These are phyloP conservation scores for Periophthalmodon schlosseri DNA, from an alignment of 2,113 vertebrate genomes.

Conservation along the genomic window DNA sequence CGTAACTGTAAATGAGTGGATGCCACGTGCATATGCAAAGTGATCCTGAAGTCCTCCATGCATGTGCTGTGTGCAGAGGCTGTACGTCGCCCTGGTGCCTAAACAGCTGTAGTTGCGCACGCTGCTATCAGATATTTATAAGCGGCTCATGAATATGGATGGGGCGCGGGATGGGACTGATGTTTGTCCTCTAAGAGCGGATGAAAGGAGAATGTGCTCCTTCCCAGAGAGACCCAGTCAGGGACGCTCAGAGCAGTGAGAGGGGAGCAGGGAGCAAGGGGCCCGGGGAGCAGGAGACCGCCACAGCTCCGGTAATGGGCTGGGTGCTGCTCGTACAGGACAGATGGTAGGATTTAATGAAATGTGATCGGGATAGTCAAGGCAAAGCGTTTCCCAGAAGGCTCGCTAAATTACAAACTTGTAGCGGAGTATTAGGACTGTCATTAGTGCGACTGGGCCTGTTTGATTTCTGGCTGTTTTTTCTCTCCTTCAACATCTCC, in stretches of 20 bases:
- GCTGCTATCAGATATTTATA: conserved; percentile 84
- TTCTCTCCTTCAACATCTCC: conserved; percentile 3
- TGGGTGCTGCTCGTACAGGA: conserved; percentile 44
- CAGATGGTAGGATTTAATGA: conserved; percentile 63
- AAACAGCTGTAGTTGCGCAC: conserved; percentile 76
- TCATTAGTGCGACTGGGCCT: conserved; percentile 18
- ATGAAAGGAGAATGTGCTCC: conserved; percentile 82
- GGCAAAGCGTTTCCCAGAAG: conserved; percentile 47
- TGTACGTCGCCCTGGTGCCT: conserved; percentile 67
- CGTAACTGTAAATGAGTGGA: conserved; percentile 16
- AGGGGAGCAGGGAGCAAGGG: conserved; percentile 28
- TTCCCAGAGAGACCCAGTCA: conserved; percentile 74
- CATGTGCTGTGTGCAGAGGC: conserved; percentile 35
- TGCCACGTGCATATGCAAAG: conserved; percentile 9
- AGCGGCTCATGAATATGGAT: conserved; percentile 84
- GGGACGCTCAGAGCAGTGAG: conserved; percentile 51
- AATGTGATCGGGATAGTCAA: conserved; percentile 58
- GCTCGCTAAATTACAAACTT: conserved; percentile 49
- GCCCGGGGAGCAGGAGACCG: conserved; percentile 35
- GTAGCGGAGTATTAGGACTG: conserved; percentile 39
- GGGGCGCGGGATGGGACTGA: conserved; percentile 77
- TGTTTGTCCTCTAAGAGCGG: conserved; percentile 85
- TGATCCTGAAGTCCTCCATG: conserved; percentile 2
- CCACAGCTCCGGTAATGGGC: conserved; percentile 26
- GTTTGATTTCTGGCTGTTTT: background rate